Conservation (phyloP, 2,888 invertebrate species). For the Orthosia gothica region DNA sequence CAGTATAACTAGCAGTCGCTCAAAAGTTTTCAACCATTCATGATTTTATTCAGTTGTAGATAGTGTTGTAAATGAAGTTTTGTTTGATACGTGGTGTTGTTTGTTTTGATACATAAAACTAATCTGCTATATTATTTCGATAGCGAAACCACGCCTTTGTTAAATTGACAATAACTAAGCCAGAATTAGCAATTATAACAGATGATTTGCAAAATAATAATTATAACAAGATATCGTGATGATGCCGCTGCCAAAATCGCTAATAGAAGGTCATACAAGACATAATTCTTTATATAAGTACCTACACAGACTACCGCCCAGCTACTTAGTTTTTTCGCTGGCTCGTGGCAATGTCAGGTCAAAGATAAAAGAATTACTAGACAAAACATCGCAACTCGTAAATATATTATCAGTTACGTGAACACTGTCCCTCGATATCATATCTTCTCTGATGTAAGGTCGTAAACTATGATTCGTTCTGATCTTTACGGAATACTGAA, state of each 20-base stretch:
- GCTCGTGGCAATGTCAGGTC: slow-evolving; percentile 27
- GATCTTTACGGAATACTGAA: slow-evolving; percentile 33
- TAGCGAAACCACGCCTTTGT: neutral
- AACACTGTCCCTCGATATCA: slow-evolving; percentile 30
- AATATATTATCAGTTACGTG: slow-evolving; percentile 52
- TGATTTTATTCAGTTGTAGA: slow-evolving; percentile 29
- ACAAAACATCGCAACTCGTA: slow-evolving; percentile 50
- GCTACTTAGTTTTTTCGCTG: slow-evolving; percentile 17
- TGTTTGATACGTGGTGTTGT: slow-evolving; percentile 16
- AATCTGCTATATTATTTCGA: neutral
- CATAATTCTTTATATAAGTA: slow-evolving; percentile 3
- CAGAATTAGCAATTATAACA: neutral
- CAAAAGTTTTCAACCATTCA: slow-evolving; percentile 37
- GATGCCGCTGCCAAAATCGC: neutral
- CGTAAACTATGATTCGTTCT: slow-evolving; percentile 28
- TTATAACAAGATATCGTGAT: neutral
- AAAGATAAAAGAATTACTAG: slow-evolving; percentile 52
- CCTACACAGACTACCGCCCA: slow-evolving; percentile 1
- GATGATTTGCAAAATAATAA: slow-evolving; percentile 15
- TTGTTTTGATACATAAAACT: neutral
- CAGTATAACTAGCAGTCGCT: slow-evolving; percentile 21
- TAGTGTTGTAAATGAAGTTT: slow-evolving; percentile 28
- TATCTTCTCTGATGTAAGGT: slow-evolving; percentile 25
- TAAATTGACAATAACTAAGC: too few relatives aligned
- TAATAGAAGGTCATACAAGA: neutral